A percentile compares a stretch with the other conserved stretches of the same genome.
These are phyloP conservation scores for Dysmachus trigonus DNA, from an alignment of 2,888 invertebrate genomes.

Conservation along the genomic window DNA sequence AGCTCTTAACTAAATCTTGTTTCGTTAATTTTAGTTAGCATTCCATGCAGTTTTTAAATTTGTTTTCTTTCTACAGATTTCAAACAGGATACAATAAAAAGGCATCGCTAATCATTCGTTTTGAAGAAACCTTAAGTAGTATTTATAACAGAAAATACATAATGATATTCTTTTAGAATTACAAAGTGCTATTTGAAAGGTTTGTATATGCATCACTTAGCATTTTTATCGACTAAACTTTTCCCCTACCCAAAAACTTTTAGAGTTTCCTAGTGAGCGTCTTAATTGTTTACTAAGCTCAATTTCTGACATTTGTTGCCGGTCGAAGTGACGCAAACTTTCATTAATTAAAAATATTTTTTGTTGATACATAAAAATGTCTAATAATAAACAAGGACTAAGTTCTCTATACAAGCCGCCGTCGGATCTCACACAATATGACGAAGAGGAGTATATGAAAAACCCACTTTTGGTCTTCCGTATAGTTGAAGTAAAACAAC, in stretches of 20 bases:
- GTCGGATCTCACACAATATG: conserved; percentile 60
- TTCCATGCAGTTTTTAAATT: too few species aligned
- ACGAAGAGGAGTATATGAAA: conserved; percentile 61
- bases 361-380: background rate
- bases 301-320: background rate
- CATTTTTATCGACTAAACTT: background rate
- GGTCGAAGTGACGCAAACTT: background rate
- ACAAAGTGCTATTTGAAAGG: too few species aligned
- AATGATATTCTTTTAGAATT: too few species aligned
- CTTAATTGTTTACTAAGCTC: background rate
- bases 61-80: too few species aligned
- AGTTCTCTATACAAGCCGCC: conserved; percentile 58
- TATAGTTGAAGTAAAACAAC: conserved; percentile 59
- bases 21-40: too few species aligned
- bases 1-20: too few species aligned
- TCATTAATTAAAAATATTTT: background rate
- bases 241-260: background rate
- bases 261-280: background rate
- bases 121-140: too few species aligned
- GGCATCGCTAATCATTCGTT: too few species aligned
- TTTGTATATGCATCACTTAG: background rate
- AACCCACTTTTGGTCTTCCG: conserved; percentile 62
- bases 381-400: background rate
- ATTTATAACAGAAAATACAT: too few species aligned
- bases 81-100: too few species aligned